A percentile compares a stretch with the other conserved stretches of the same genome.
Evolutionary conservation across 1,140 invertebrate genomes (phyloP).

Genomic region (Hermatobates lingyangjiaoensis): DNA sequence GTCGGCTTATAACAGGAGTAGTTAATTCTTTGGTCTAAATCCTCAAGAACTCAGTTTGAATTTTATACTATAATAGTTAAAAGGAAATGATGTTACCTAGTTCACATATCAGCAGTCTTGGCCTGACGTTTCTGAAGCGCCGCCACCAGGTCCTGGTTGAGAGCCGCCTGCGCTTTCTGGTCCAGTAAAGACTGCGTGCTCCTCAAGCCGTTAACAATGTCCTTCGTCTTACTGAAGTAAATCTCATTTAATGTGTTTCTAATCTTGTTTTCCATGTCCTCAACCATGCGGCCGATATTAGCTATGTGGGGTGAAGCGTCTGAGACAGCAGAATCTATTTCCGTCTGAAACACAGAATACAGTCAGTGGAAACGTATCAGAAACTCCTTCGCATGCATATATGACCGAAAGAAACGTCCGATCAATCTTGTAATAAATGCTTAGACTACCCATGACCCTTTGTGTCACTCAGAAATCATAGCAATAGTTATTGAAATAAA

Average conservation of each 20-base stretch:
- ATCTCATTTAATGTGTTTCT: conserved; percentile 95
- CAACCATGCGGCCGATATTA: conserved; percentile 89
- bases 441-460: no score
- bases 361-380: no score
- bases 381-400: no score
- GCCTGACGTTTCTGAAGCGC: conserved; percentile 60
- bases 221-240: conserved; percentile 98
- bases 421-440: no score
- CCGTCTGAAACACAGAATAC: conserved; percentile 40
- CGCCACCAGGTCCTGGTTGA: conserved; percentile 69
- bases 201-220: conserved; percentile 94
- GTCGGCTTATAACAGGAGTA: no score
- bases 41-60: no score
- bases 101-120: conserved; percentile 21
- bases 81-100: no score
- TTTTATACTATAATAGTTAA: no score
- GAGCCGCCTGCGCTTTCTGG: conserved; percentile 56
- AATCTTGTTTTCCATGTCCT: conserved; percentile 99
- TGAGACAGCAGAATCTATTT: conserved; percentile 71
- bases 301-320: conserved; percentile 92
- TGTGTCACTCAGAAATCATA: no score
- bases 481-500: no score
- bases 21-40: no score
- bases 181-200: conserved; percentile 70
- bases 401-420: no score